A percentile compares a stretch with the other conserved stretches of the same genome.
phyloP scores from a whole-genome alignment of 2,888 invertebrate species.

The Tanypteryx hageni region DNA sequence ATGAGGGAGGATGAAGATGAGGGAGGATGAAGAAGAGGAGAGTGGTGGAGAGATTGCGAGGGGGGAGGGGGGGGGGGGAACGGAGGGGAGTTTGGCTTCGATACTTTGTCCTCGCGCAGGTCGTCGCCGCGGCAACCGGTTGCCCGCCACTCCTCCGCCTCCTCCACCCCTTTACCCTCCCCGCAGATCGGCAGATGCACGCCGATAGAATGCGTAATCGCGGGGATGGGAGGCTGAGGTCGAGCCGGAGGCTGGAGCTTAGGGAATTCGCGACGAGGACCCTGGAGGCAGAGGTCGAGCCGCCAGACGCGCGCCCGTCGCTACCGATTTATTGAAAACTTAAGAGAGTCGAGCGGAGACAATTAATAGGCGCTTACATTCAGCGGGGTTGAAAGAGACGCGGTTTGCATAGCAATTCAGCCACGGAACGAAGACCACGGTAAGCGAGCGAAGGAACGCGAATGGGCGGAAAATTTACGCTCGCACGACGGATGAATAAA shows the following conservation, averaged over 20 bases:
- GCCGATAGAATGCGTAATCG: conserved; percentile 57
- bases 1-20: too few relatives aligned
- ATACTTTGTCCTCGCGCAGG: conserved; percentile 45
- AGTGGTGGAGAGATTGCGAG: neutral
- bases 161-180: neutral
- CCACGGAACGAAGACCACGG: too few relatives aligned
- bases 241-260: neutral
- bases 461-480: too few relatives aligned
- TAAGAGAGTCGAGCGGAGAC: conserved; percentile 51
- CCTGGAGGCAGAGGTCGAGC: conserved; percentile 32
- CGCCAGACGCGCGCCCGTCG: conserved; percentile 41
- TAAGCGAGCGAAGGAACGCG: too few relatives aligned
- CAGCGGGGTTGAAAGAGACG: neutral
- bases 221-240: neutral
- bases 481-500: too few relatives aligned
- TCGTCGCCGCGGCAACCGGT: conserved; percentile 31
- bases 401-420: conserved; percentile 48
- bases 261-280: conserved; percentile 8
- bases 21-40: neutral
- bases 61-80: neutral
- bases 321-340: conserved; percentile 60
- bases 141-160: neutral
- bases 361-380: conserved; percentile 60
- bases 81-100: neutral
- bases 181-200: conserved; percentile 47